phyloP scores from a whole-genome alignment of 2,797 vertebrate species.

The Liasis olivaceus region DNA sequence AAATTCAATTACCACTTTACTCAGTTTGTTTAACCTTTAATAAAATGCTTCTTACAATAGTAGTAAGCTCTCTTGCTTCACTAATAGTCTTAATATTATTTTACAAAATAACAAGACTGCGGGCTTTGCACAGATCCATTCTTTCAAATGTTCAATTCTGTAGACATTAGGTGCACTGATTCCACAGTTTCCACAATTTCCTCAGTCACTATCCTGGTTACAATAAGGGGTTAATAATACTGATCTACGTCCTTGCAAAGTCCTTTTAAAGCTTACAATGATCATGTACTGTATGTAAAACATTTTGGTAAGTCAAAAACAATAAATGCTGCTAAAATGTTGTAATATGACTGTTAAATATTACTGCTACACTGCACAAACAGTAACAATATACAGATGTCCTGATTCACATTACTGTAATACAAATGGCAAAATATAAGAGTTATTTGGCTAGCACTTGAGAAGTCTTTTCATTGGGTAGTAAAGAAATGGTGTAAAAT shows the following conservation, averaged over 20 bases:
- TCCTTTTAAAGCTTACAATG: not conserved
- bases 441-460: not conserved
- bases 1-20: slow-evolving; percentile 43
- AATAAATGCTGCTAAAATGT: not conserved
- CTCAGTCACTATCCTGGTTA: not conserved
- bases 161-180: not conserved
- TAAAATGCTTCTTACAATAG: slow-evolving; percentile 7
- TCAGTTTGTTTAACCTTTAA: not conserved
- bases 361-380: not conserved
- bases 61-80: not conserved
- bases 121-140: not conserved
- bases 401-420: not conserved
- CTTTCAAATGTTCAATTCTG: not conserved
- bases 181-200: not conserved
- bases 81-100: not conserved
- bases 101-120: slow-evolving; percentile 19
- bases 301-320: not conserved
- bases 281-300: not conserved
- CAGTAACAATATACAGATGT: not conserved
- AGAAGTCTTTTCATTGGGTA: not conserved
- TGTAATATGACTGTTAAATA: not conserved
- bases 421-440: not conserved
- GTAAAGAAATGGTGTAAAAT: not conserved
- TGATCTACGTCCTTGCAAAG: not conserved
- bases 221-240: not conserved